Conservation (phyloP, 2,888 invertebrate genomes). For the Ryuthela nishihirai region DNA sequence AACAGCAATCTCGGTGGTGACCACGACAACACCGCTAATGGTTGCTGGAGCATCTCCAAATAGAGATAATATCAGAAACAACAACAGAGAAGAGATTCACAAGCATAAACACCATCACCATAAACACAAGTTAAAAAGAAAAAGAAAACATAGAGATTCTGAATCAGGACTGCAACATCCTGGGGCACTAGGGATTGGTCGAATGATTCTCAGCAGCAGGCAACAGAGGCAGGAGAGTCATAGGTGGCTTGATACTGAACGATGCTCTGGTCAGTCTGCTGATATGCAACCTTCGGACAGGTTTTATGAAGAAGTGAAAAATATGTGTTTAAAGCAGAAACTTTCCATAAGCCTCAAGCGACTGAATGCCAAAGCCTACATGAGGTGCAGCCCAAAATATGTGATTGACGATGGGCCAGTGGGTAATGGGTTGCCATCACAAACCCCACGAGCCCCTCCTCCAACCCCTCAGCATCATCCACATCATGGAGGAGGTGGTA, state of each 20-base stretch:
- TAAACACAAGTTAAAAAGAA: constrained; percentile 68
- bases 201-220: neutral
- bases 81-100: neutral
- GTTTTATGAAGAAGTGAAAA: constrained; percentile 57
- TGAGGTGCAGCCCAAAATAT: constrained; percentile 52
- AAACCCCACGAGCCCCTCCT: too few relatives aligned
- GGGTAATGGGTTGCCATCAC: too few relatives aligned
- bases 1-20: too few relatives aligned
- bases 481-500: too few relatives aligned
- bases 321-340: constrained; percentile 67
- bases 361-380: constrained; percentile 65
- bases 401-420: too few relatives aligned
- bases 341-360: constrained; percentile 69
- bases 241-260: neutral
- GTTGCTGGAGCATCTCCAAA: too few relatives aligned
- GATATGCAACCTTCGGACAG: constrained; percentile 22
- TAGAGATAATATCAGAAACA: too few relatives aligned
- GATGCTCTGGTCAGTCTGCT: neutral
- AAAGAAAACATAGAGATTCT: constrained; percentile 54
- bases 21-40: too few relatives aligned
- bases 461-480: too few relatives aligned
- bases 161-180: too few relatives aligned
- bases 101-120: constrained; percentile 38
- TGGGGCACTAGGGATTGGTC: too few relatives aligned
- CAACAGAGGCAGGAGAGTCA: too few relatives aligned